These are phyloP conservation scores for Cryptomyrus ogoouensis DNA, from an alignment of 2,113 vertebrate genomes.

Conservation along the genomic window DNA sequence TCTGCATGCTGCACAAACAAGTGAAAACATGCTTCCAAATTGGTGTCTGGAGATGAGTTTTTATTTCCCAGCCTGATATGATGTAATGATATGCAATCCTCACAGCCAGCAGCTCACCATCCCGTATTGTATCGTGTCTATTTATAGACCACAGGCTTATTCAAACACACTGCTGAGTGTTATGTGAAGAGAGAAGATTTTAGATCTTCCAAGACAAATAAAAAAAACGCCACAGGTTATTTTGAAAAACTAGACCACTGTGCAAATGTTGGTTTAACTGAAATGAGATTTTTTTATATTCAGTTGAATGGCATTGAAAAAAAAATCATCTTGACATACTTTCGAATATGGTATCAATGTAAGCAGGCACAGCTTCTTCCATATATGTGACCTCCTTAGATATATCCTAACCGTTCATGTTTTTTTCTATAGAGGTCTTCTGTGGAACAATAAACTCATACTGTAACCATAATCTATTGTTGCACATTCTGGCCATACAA, in stretches of 20 bases:
- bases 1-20: not conserved
- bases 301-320: not conserved
- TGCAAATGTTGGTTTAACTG: not conserved
- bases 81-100: conserved; percentile 2
- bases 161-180: not conserved
- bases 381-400: not conserved
- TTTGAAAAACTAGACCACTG: not conserved
- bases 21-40: not conserved
- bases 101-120: not conserved
- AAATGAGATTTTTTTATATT: not conserved
- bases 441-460: not conserved
- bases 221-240: not conserved
- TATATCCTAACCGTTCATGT: not conserved
- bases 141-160: not conserved
- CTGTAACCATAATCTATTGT: not conserved
- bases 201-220: not conserved
- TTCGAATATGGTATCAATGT: not conserved
- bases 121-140: not conserved
- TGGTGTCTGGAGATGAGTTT: not conserved
- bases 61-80: not conserved
- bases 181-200: not conserved
- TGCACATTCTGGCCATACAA: not conserved
- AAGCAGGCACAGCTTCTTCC: not conserved
- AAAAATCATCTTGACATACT: not conserved
- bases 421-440: not conserved